Evolutionary conservation across 2,113 vertebrate genomes (phyloP), one percentile per base, ranked within the genome.

Genomic region (Ailuropoda melanoleuca): DNA sequence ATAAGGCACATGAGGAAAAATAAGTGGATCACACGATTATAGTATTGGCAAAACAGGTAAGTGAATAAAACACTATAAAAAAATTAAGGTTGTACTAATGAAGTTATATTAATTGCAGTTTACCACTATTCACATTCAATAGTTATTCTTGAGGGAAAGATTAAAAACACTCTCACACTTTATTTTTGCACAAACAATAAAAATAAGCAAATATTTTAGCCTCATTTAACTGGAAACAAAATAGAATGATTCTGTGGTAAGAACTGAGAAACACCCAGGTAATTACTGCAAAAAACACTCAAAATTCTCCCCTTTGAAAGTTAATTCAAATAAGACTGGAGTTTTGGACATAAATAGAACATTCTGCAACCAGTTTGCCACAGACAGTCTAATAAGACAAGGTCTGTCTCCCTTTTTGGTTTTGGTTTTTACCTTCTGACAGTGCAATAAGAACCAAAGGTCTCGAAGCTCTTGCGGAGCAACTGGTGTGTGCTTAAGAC

Each of bases 401-500:
- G 26, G 26, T 11, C 91, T 88, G 43, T 43, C 39, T 84, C 4
- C 46, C 14, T 82, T 82, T 56, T 14, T 48, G 56, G 95, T 70
- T 17, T 93, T 96, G 1, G 4, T 93, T 93, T 98, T 98, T 99
- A 99, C 99, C 99, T 98, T 97, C 34, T 99, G 97, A 74, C 99
- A 98, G 68, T 99, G 98, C 43, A 99, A 98, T 92, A 99, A 98
- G 93, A 99, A 99, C 99, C 99, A 99, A 81, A 99, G 98, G 13
- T 98, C 98, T 97, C 98, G 99, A 3, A 99, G 99, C 64, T 99
- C 99, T 29, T 99, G 98, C 97, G 99, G 98, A 77, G 99, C 98
- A 98, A 99, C 96, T 62, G 99, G 99, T 4, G 99, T 99, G 55
- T 99, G 96, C 96, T 99, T 99, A 72, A 99, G 99, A 96, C 99